These are phyloP conservation scores for Notolepis coatsorum DNA, from an alignment of 2,797 vertebrate species.

Conservation along the genomic window DNA sequence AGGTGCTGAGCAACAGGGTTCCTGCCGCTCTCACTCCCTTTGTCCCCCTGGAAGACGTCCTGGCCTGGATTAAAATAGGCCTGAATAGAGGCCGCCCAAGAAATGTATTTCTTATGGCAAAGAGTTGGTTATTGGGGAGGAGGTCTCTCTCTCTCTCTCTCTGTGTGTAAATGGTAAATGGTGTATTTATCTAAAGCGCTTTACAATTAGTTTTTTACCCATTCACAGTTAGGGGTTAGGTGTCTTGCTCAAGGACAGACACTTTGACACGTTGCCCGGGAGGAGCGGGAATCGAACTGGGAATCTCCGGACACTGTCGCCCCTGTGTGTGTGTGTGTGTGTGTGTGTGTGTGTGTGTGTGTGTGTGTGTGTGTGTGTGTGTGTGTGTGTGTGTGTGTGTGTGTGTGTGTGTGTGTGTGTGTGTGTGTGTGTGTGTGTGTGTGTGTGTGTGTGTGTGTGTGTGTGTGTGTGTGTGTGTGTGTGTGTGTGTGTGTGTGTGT, in stretches of 20 bases:
- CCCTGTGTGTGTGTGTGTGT: too few species aligned
- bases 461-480: background rate
- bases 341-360: too few species aligned
- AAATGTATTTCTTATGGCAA: too few species aligned
- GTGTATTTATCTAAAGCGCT: too few species aligned
- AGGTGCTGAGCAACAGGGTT: conserved; percentile 71
- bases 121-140: too few species aligned
- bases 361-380: too few species aligned
- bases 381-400: background rate
- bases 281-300: conserved; percentile 11
- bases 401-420: background rate
- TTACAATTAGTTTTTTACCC: too few species aligned
- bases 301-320: too few species aligned
- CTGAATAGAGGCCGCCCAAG: conserved; percentile 62
- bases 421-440: background rate
- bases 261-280: too few species aligned
- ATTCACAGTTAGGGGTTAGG: too few species aligned
- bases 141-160: conserved; percentile 26
- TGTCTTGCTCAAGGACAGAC: too few species aligned
- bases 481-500: background rate
- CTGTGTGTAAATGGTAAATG: conserved; percentile 24
- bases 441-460: background rate
- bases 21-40: conserved; percentile 70
- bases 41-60: conserved; percentile 67
- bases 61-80: conserved; percentile 71